These are phyloP conservation scores for Pachypeltis micranthus DNA, from an alignment of 1,140 invertebrate species.

Conservation along the genomic window DNA sequence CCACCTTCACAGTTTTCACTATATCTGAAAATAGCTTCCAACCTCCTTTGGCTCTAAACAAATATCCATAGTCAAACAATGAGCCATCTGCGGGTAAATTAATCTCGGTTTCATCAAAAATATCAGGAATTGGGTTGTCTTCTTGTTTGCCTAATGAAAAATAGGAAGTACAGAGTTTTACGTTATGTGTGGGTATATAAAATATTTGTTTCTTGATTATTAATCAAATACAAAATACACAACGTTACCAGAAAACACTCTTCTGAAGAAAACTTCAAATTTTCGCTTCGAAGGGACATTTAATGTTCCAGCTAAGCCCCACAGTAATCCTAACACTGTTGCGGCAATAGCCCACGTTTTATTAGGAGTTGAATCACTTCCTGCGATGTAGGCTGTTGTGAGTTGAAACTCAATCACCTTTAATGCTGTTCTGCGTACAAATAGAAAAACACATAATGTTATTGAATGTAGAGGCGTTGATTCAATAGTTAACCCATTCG, in stretches of 20 bases:
- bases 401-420: slow-evolving; percentile 64
- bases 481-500: too few species aligned
- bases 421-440: slow-evolving; percentile 50
- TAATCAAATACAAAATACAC: too few species aligned
- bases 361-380: slow-evolving; percentile 52
- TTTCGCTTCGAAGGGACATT: slow-evolving; percentile 55
- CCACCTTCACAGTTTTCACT: slow-evolving; percentile 43
- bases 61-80: slow-evolving; percentile 69
- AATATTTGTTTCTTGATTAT: too few species aligned
- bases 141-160: slow-evolving; percentile 39
- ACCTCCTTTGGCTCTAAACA: slow-evolving; percentile 54
- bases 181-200: too few species aligned
- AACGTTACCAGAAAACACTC: slow-evolving; percentile 33
- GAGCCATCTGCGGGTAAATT: slow-evolving; percentile 58
- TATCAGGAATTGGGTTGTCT: slow-evolving; percentile 50
- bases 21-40: slow-evolving; percentile 67
- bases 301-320: slow-evolving; percentile 71
- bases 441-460: too few species aligned
- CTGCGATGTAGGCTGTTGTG: slow-evolving; percentile 50
- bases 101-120: slow-evolving; percentile 53
- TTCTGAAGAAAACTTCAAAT: slow-evolving; percentile 57
- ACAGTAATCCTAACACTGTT: slow-evolving; percentile 61
- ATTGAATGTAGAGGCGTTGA: too few species aligned
- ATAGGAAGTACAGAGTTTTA: too few species aligned
- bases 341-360: slow-evolving; percentile 60